These are phyloP conservation scores for Brachionus paranguensis DNA, from an alignment of 1,140 invertebrate species.

Conservation along the genomic window DNA sequence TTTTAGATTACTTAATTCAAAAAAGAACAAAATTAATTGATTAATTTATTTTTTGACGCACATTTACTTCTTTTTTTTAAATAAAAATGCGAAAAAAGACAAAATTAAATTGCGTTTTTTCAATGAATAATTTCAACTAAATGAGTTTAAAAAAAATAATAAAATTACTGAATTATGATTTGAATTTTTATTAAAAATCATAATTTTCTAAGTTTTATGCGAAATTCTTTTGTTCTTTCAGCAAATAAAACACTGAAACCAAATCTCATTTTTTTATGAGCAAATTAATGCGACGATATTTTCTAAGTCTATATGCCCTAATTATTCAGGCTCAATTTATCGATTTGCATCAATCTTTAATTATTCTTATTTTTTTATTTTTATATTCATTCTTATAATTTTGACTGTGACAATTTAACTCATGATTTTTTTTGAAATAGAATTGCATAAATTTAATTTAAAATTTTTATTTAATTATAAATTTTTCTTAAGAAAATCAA, in stretches of 20 bases:
- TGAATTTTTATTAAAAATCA: conserved; percentile 8
- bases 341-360: neutral
- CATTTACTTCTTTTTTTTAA: neutral
- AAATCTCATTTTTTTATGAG: neutral
- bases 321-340: neutral
- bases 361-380: neutral
- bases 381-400: neutral
- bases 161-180: neutral
- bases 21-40: no score
- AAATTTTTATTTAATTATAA: neutral
- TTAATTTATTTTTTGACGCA: no score
- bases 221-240: neutral
- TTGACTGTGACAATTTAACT: neutral
- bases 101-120: neutral
- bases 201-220: neutral
- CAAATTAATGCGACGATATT: neutral
- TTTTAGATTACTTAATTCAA: no score
- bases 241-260: neutral
- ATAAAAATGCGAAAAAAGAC: neutral
- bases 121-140: neutral
- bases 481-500: neutral
- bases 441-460: neutral
- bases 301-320: neutral
- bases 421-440: neutral
- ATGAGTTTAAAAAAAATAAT: neutral